These are phyloP conservation scores for Dromas ardeola DNA, from an alignment of 2,113 vertebrate species.

Conservation along the genomic window DNA sequence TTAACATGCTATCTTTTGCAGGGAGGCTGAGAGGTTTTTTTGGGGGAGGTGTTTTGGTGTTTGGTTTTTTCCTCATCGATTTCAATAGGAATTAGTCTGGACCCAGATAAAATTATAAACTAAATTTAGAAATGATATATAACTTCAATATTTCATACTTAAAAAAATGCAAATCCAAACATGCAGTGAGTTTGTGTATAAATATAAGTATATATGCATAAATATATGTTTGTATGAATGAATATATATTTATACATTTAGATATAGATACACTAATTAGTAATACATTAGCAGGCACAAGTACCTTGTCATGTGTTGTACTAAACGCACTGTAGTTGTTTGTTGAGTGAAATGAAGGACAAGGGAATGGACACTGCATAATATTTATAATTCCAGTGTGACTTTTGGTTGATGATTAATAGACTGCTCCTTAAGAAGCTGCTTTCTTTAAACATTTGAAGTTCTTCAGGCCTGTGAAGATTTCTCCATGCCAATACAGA, in stretches of 20 bases:
- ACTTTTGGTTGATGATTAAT: background rate
- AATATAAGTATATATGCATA: background rate
- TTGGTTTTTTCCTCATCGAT: background rate
- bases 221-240: background rate
- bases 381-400: conserved; percentile 17
- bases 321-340: conserved; percentile 13
- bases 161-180: background rate
- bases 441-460: background rate
- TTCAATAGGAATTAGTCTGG: background rate
- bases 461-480: background rate
- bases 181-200: background rate
- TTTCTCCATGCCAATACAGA: background rate
- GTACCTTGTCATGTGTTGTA: background rate
- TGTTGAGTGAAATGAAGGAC: conserved; percentile 58
- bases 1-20: background rate
- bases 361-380: background rate
- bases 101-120: background rate
- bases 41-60: background rate
- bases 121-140: background rate
- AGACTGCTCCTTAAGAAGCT: background rate
- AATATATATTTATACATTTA: background rate
- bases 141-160: background rate
- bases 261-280: background rate
- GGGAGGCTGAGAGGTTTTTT: background rate
- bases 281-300: background rate